These are phyloP conservation scores for Crocidura indochinensis DNA, from an alignment of 2,797 vertebrate genomes.

Conservation along the genomic window DNA sequence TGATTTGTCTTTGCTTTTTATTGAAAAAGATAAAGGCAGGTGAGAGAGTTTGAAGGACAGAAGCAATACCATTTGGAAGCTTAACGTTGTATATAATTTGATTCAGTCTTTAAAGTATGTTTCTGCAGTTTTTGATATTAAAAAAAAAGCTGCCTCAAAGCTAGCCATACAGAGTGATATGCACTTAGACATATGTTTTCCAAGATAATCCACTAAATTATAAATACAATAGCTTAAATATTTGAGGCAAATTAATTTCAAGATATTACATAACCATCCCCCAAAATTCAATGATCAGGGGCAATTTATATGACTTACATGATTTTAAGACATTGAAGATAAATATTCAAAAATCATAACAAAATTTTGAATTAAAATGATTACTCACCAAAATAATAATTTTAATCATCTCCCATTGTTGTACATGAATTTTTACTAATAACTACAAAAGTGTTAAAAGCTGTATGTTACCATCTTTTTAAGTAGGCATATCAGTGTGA, in stretches of 20 bases:
- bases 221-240: conserved; percentile 56
- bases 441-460: conserved; percentile 33
- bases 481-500: conserved; percentile 11
- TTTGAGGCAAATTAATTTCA: not conserved
- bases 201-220: conserved; percentile 39
- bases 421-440: not conserved
- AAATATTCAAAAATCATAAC: not conserved
- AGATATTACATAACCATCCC: not conserved
- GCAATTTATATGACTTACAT: conserved; percentile 23
- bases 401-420: not conserved
- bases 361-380: conserved; percentile 27
- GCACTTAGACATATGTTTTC: conserved; percentile 14
- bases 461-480: not conserved
- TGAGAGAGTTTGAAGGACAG: not conserved
- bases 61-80: not conserved
- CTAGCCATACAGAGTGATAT: conserved; percentile 15
- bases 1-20: conserved; percentile 40
- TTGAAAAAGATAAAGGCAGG: not conserved
- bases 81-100: not conserved
- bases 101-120: not conserved
- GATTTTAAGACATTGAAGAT: conserved; percentile 47
- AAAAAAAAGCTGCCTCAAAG: not conserved
- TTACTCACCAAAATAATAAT: conserved; percentile 35
- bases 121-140: not conserved
- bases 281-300: not conserved